Base-by-base conservation (phyloP, 53 echinoderm and acorn worm species). In the Luidia sarsii region DNA sequence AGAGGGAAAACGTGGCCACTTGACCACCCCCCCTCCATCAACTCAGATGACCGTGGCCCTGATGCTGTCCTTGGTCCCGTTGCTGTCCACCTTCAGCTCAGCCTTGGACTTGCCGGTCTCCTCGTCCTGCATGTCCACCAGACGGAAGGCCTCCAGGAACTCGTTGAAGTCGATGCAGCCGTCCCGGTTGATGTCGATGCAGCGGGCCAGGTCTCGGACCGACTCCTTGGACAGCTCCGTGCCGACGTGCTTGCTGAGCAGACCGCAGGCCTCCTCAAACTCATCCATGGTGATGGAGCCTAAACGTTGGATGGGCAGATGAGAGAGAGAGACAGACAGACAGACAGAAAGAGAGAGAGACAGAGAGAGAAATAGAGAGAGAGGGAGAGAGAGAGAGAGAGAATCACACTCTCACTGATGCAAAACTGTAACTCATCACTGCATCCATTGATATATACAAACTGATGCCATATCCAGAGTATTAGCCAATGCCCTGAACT, bases 101-200 rank as follows among this genome's bases (percentile, higher is more conserved):
- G 77, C 77, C 48, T 46, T 77, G 4, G 77, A 77, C 46, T 43
- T 41, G 27, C 57, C 43, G 1, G 72, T 75, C 74, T 64, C 21
- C 13, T 83, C 57, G 14, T 36, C 35, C 80, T 91, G 83, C 1
- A 86, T 86, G 75, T 99, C 99, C 6, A 94, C 94, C 59, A 94
- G 61, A 30, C 94, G 87, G 80, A 99, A 99, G 4, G 99, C 99
- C 48, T 94, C 94, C 11, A 99, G 77, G 69, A 99, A 99, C 84
- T 99, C 99, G 59, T 99, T 99, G 73, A 99, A 99, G 73, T 99
- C 99, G 31, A 99, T 99, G 71, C 80, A 86, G 28, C 99, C 94
- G n/a, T 94, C 99, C 63, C 91, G 89, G 87, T 99, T 99, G 74
- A 99, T 94, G 80, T 99, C 99, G 41, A 99, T 94, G 64, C 93